phyloP scores from a whole-genome alignment of 2,113 vertebrate species.

The Cyprinus carpio region DNA sequence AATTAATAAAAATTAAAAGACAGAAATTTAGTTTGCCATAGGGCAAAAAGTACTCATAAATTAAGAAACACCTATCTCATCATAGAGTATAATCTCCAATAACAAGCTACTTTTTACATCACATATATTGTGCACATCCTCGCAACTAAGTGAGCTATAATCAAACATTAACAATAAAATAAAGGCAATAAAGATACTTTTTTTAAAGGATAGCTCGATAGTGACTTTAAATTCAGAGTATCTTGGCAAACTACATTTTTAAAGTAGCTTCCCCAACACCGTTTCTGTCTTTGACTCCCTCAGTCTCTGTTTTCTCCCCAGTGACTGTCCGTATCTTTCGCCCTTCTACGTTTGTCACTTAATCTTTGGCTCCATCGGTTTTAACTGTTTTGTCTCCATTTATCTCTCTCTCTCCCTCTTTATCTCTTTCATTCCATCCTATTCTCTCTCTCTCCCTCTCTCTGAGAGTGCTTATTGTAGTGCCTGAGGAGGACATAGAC shows the following conservation, averaged over 20 bases:
- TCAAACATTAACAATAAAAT: background rate
- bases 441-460: slow-evolving; percentile 12
- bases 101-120: background rate
- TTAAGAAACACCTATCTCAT: background rate
- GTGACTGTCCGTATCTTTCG: slow-evolving; percentile 40
- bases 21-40: background rate
- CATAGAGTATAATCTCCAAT: background rate
- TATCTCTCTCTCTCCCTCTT: slow-evolving; percentile 35
- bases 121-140: background rate
- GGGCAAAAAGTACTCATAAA: background rate
- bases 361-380: slow-evolving; percentile 47
- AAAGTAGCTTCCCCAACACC: background rate
- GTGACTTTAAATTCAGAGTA: background rate
- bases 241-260: background rate
- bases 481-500: slow-evolving; percentile 56
- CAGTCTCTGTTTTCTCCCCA: slow-evolving; percentile 23
- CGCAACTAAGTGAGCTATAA: background rate
- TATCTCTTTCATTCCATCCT: slow-evolving; percentile 24
- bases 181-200: background rate
- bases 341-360: slow-evolving; percentile 36
- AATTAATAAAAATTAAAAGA: background rate
- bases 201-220: background rate
- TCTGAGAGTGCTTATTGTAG: slow-evolving; percentile 52
- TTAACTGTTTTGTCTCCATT: slow-evolving; percentile 36
- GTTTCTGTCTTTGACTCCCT: slow-evolving; percentile 12